Evolutionary conservation across 2,797 vertebrate genomes (phyloP).

Genomic region (Mallotus villosus): DNA sequence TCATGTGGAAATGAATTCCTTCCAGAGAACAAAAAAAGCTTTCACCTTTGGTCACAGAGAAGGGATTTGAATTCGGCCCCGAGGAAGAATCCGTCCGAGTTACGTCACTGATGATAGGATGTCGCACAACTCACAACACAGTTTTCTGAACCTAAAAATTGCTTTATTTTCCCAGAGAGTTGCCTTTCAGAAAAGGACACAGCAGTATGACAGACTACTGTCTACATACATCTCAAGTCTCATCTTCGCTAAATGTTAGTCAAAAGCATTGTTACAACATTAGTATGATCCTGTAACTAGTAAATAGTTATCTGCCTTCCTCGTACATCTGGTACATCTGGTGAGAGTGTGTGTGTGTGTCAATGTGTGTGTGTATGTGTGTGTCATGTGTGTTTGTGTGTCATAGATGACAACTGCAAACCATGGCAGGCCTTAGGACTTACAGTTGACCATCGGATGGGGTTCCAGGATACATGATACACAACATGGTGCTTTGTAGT

Average conservation of each 20-base stretch:
- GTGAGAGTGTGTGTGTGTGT: no score
- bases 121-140: neutral
- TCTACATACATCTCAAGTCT: neutral
- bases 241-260: neutral
- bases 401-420: no score
- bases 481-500: neutral
- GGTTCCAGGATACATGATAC: neutral
- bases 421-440: neutral
- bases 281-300: neutral
- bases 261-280: neutral
- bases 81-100: neutral
- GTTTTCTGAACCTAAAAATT: neutral
- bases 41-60: conserved; percentile 61
- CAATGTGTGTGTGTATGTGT: no score
- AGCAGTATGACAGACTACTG: neutral
- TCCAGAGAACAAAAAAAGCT: conserved; percentile 63
- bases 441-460: neutral
- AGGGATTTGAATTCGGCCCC: conserved; percentile 35
- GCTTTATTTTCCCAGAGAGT: neutral
- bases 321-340: no score
- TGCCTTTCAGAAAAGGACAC: neutral
- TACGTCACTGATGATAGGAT: neutral
- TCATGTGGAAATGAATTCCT: conserved; percentile 75
- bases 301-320: neutral
- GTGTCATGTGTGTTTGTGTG: no score